Base-by-base conservation (phyloP, 2,113 vertebrate species). In the Bettongia penicillata region DNA sequence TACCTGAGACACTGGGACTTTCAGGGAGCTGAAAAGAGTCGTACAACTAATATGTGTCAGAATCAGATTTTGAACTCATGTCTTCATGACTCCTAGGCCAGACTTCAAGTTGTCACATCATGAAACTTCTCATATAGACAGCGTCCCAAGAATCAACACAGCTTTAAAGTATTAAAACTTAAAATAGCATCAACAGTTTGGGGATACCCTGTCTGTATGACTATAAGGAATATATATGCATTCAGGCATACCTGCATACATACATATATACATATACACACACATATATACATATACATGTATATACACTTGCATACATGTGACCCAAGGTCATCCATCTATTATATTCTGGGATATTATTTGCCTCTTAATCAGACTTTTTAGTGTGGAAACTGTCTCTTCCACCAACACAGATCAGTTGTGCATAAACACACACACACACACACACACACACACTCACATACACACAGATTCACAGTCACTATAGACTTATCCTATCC, bases 271-370 rank as follows among this genome's bases (percentile, higher is more conserved):
- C 3, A 48, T 3, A 48, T 48, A 48, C 48, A 48, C 3, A 3
- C 48, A 48, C 3, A 48, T 48, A 48, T 48, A 48, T 48, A 48
- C 24, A 84, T 25, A 77, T 92, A 91, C 49, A 96, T 91, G 94
- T 31, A 89, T 8, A 94, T 84, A 92, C 89, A 94, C 84, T 93
- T 77, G 92, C 3, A 95, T 47, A 94, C 28, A 96, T 91, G 95
- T 43, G 92, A 22, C 7, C 6, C 16, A 43, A 84, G 37, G 7
- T 43, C 19, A 8, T 43, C 22, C n/a, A 84, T 19, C 6, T 68
- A 84, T 43, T 84, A 43, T 2, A 84, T 84, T 77, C 1, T 77
- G 61, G n/a, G 37, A 3, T 77, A 19, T 7, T 14, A 77, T 19
- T 68, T 84, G 43, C 1, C 7, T 43, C 2, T 84, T 84, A 61